These are phyloP conservation scores for Zaprionus ornatus DNA, from an alignment of 1,140 invertebrate genomes.

Conservation along the genomic window DNA sequence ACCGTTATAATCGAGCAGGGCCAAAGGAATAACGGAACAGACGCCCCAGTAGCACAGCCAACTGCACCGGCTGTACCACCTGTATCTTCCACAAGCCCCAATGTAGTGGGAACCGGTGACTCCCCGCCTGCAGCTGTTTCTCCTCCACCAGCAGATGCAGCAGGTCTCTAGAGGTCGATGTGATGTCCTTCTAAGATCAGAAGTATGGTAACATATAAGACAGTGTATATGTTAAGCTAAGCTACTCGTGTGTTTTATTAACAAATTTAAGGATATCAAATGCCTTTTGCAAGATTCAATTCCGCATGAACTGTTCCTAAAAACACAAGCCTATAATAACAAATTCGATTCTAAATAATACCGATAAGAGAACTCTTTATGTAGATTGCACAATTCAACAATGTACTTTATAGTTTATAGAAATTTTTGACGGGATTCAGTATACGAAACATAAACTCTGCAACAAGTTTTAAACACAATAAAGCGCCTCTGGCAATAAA, in stretches of 20 bases:
- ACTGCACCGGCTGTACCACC: not conserved
- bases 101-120: not conserved
- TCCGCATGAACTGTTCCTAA: not conserved
- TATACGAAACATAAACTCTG: constrained; percentile 33
- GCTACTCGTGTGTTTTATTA: not conserved
- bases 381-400: not conserved
- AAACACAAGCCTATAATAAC: not conserved
- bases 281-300: not conserved
- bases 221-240: not conserved
- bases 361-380: too few species aligned
- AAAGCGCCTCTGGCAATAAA: not conserved
- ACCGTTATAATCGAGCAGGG: constrained; percentile 50
- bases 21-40: constrained; percentile 3
- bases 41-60: not conserved
- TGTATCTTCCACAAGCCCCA: not conserved
- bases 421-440: constrained; percentile 44
- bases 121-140: not conserved
- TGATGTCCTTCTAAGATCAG: not conserved
- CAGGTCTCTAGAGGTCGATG: not conserved
- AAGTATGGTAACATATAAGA: too few species aligned
- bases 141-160: not conserved
- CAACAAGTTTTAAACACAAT: not conserved
- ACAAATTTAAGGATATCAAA: not conserved
- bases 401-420: not conserved
- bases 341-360: too few species aligned